Percentiles rank a stretch among this genome's conserved stretches.
Evolutionary conservation across 2,797 vertebrate genomes (phyloP).

Genomic region (Notolabrus celidotus): DNA sequence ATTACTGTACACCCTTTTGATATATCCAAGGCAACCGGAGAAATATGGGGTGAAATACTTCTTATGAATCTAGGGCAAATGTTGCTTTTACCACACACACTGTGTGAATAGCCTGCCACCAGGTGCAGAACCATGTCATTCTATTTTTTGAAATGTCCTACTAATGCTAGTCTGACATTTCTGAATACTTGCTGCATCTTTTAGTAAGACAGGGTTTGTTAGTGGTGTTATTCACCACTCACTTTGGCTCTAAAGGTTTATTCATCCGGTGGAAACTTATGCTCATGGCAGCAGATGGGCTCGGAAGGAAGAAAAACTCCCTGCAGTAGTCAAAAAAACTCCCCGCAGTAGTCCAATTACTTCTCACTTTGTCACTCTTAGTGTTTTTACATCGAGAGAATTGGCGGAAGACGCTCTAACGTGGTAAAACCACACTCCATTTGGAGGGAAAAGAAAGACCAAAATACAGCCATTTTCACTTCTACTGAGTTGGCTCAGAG

Average conservation of each 20-base stretch:
- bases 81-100: no score
- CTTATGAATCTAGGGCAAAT: no score
- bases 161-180: conserved; percentile 23
- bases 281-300: conserved; percentile 71
- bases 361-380: conserved; percentile 51
- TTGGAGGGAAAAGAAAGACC: conserved; percentile 50
- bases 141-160: conserved; percentile 17
- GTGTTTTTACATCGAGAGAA: conserved; percentile 61
- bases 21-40: no score
- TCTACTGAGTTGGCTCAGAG: conserved; percentile 58
- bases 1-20: no score
- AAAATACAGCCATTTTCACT: conserved; percentile 60
- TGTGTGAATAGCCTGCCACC: no score
- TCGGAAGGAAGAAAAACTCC: conserved; percentile 73
- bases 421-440: conserved; percentile 48
- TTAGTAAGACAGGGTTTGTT: conserved; percentile 47
- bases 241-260: conserved; percentile 59
- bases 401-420: conserved; percentile 68
- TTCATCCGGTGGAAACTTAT: conserved; percentile 58
- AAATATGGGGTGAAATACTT: no score
- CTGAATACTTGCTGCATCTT: conserved; percentile 21
- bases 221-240: conserved; percentile 59
- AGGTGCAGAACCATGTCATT: background rate
- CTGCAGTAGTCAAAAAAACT: conserved; percentile 61
- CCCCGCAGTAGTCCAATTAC: conserved; percentile 61